phyloP scores from a whole-genome alignment of 2,888 invertebrate species.

The Myopa tessellatipennis region DNA sequence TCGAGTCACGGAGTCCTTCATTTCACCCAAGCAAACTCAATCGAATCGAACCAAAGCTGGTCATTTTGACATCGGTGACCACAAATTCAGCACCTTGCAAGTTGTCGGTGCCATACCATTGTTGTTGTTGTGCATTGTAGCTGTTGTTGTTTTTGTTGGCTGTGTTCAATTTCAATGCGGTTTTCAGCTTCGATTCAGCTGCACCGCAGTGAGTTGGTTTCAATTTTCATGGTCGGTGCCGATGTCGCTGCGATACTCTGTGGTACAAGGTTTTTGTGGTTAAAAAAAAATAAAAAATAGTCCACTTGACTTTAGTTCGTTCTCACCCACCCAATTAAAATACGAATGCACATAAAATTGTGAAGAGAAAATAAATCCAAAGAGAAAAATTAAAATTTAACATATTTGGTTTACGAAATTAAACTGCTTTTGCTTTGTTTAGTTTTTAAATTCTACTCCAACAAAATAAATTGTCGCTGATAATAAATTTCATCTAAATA shows the following conservation, averaged over 20 bases:
- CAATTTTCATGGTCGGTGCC: neutral
- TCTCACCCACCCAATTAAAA: no score
- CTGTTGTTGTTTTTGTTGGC: neutral
- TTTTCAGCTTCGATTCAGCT: neutral
- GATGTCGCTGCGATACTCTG: neutral
- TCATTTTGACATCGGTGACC: conserved; percentile 13
- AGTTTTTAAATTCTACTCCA: no score
- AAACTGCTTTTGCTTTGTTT: no score
- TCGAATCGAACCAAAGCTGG: neutral
- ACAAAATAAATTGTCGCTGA: no score
- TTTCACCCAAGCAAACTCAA: neutral
- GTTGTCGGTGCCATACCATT: neutral
- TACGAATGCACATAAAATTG: no score
- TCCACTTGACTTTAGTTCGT: neutral
- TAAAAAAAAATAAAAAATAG: neutral
- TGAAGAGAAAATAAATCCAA: no score
- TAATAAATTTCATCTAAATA: no score
- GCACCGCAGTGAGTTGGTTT: conserved; percentile 16
- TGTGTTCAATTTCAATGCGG: neutral
- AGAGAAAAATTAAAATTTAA: no score
- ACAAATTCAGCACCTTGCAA: conserved; percentile 21
- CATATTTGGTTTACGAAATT: no score
- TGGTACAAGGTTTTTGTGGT: conserved; percentile 17
- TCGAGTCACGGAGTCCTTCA: neutral
- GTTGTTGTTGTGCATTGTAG: no score